Conservation (phyloP, 2,113 vertebrate genomes). For the Cochlearius cochlearius region DNA sequence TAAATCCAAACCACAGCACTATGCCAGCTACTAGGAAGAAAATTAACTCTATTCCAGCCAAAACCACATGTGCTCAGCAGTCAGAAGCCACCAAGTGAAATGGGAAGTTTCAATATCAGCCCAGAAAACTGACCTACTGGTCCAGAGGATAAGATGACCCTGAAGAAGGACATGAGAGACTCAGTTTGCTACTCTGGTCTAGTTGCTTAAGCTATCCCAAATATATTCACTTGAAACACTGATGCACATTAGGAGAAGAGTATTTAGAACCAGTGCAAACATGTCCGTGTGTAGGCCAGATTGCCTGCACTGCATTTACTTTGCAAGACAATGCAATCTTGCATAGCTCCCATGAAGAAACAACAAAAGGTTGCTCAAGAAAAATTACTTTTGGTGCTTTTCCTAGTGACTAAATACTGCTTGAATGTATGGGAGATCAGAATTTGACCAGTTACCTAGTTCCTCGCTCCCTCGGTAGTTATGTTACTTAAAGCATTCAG, state of each 20-base stretch:
- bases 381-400: background rate
- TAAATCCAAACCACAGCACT: no score
- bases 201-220: background rate
- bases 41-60: no score
- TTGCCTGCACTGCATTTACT: background rate
- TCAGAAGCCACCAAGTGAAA: background rate
- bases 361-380: background rate
- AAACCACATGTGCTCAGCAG: background rate
- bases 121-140: background rate
- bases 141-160: background rate
- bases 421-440: background rate
- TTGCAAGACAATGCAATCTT: background rate
- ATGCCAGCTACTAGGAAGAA: no score
- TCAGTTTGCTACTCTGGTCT: background rate
- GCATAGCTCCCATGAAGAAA: background rate
- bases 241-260: background rate
- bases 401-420: background rate
- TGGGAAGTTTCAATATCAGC: background rate
- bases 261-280: background rate
- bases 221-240: background rate
- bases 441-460: background rate
- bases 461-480: background rate
- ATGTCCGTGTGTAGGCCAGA: background rate
- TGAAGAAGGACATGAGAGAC: background rate
- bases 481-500: background rate